Evolutionary conservation across 2,888 invertebrate genomes (phyloP).

Genomic region (Myopa tessellatipennis): DNA sequence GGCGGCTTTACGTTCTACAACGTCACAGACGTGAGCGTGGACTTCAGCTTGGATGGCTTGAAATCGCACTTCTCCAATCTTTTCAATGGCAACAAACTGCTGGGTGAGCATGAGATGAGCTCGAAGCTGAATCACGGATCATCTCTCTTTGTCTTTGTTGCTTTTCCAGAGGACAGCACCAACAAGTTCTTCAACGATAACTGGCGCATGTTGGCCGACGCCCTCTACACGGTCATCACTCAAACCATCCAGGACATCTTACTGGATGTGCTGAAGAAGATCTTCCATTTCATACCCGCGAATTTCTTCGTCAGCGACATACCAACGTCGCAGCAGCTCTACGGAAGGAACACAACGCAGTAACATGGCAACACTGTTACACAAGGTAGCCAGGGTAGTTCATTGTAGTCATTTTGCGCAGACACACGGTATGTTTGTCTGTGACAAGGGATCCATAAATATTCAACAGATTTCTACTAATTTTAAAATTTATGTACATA

Average conservation of each 20-base stretch:
- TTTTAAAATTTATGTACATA: too few relatives aligned
- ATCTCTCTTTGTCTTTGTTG: too few relatives aligned
- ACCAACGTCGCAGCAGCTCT: slow-evolving; percentile 63
- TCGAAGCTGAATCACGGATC: neutral
- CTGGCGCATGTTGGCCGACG: slow-evolving; percentile 79
- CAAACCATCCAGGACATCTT: slow-evolving; percentile 79
- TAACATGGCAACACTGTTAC: neutral
- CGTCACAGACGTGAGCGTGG: slow-evolving; percentile 75
- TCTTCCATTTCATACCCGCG: slow-evolving; percentile 79
- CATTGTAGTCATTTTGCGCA: too few relatives aligned
- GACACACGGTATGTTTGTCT: too few relatives aligned
- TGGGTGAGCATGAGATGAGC: slow-evolving; percentile 70
- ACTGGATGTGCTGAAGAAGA: slow-evolving; percentile 74
- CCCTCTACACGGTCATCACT: slow-evolving; percentile 76
- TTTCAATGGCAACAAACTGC: slow-evolving; percentile 78
- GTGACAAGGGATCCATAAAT: too few relatives aligned
- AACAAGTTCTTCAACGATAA: slow-evolving; percentile 80
- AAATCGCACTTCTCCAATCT: slow-evolving; percentile 78
- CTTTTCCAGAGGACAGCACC: slow-evolving; percentile 76
- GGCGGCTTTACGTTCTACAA: slow-evolving; percentile 77
- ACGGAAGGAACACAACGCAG: slow-evolving; percentile 54
- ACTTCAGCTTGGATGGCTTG: slow-evolving; percentile 76
- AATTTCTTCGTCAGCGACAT: slow-evolving; percentile 77
- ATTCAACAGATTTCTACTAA: too few relatives aligned
- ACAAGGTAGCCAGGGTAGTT: neutral